Evolutionary conservation across 2,797 vertebrate species (phyloP).

Genomic region (Fistularia commersonii): DNA sequence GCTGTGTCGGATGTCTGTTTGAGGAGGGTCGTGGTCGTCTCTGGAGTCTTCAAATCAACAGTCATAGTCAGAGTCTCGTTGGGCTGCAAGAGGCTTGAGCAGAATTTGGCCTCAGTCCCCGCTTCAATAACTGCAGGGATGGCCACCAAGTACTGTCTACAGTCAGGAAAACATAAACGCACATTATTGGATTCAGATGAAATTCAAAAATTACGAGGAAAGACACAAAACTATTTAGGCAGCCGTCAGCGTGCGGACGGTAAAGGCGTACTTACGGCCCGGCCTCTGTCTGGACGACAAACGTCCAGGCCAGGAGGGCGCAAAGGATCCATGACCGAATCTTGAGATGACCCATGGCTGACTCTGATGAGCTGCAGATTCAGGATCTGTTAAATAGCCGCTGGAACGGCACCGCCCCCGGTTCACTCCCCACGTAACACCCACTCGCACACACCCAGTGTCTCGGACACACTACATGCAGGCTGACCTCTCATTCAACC

Average conservation of each 20-base stretch:
- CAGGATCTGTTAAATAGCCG: conserved; percentile 25
- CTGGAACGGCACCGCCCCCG: conserved; percentile 4
- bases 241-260: no score
- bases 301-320: conserved; percentile 30
- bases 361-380: conserved; percentile 5
- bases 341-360: conserved; percentile 40
- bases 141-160: conserved; percentile 67
- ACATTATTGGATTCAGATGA: not conserved
- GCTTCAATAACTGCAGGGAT: conserved; percentile 62
- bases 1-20: conserved; percentile 26
- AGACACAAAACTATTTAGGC: no score
- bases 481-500: not conserved
- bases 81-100: conserved; percentile 59
- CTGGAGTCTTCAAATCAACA: conserved; percentile 37
- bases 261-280: conserved; percentile 49
- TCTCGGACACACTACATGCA: no score
- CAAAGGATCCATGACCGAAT: conserved; percentile 33
- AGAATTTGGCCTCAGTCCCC: conserved; percentile 57
- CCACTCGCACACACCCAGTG: conserved; percentile 1
- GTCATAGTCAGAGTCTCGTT: conserved; percentile 61
- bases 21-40: conserved; percentile 37
- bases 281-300: conserved; percentile 9
- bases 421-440: not conserved
- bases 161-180: not conserved
- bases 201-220: not conserved